Conservation (phyloP, 2,113 vertebrate species). For the Xiphophorus couchianus region DNA sequence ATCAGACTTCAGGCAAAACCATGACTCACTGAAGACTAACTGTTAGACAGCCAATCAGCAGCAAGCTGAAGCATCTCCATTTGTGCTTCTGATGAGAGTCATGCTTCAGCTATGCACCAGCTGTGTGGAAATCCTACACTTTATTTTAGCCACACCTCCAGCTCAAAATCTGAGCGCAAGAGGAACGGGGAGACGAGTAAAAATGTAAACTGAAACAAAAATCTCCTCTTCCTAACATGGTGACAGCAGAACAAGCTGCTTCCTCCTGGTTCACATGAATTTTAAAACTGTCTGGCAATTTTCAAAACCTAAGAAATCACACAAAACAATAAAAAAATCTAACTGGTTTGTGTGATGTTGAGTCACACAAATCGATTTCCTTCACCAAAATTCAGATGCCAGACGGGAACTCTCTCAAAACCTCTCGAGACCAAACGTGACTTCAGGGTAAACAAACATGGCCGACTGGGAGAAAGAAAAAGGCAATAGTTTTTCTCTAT, state of each 20-base stretch:
- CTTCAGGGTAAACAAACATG: too few species aligned
- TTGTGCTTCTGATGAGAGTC: conserved; percentile 13
- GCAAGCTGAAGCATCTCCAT: not conserved
- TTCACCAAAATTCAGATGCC: too few species aligned
- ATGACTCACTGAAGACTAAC: not conserved
- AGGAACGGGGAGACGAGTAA: not conserved
- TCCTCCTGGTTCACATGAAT: too few species aligned
- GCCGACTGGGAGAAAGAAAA: too few species aligned
- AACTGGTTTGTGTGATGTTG: too few species aligned
- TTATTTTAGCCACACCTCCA: conserved; percentile 20
- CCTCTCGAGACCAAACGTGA: too few species aligned
- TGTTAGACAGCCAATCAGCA: not conserved
- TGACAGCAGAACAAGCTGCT: not conserved
- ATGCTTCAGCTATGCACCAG: conserved; percentile 36
- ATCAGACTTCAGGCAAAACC: not conserved
- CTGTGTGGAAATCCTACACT: conserved; percentile 43
- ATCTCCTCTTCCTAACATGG: not conserved
- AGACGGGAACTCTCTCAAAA: too few species aligned
- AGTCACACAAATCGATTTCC: too few species aligned
- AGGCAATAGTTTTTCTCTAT: too few species aligned
- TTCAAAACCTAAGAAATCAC: too few species aligned
- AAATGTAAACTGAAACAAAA: not conserved
- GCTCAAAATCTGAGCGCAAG: conserved; percentile 2
- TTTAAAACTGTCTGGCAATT: too few species aligned
- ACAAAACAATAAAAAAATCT: too few species aligned